Evolutionary conservation across 1,140 invertebrate species (phyloP).

Genomic region (roundworm (Caenorhabditis elegans)): WBcel235 BX284603.4:8166001-8166500

Average conservation of each 20-base stretch:
- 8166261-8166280: constrained; percentile 92
- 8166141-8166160: constrained; percentile 98
- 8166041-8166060: constrained; percentile 97
- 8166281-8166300: constrained; percentile 98
- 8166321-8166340: constrained; percentile 93
- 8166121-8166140: constrained; percentile 97
- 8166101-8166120: constrained; percentile 99
- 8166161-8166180: constrained; percentile 98
- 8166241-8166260: constrained; percentile 98
- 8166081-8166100: constrained; percentile 83
- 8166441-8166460: constrained; percentile 99
- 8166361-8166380: constrained; percentile 95
- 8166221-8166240: constrained; percentile 99
- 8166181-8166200: constrained; percentile 98
- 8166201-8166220: constrained; percentile 98
- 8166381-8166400: constrained; percentile 94
- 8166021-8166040: constrained; percentile 96
- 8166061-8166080: constrained; percentile 93
- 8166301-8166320: constrained; percentile 98
- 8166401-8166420: constrained; percentile 99
- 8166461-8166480: constrained; percentile 99
- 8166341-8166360: constrained; percentile 98
- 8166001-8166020: constrained; percentile 97
- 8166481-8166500: constrained; percentile 99
- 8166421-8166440: constrained; percentile 97